Evolutionary conservation across 1,140 invertebrate genomes (phyloP).

Genomic region (Sinonovacula constricta): DNA sequence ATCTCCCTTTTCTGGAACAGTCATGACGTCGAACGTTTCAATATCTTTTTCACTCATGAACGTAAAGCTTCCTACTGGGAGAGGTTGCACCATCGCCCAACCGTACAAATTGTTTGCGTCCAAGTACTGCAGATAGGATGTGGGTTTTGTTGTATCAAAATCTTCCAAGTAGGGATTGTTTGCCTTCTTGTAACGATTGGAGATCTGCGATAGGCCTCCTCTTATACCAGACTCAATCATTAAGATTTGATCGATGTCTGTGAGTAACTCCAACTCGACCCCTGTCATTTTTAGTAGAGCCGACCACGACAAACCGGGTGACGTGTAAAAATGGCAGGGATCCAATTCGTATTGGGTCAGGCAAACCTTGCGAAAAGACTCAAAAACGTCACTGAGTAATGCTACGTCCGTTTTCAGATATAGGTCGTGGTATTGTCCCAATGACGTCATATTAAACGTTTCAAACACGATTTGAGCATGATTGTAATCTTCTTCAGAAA

Average conservation of each 20-base stretch:
- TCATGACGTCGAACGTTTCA: slow-evolving; percentile 69
- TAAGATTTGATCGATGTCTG: slow-evolving; percentile 38
- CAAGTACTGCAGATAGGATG: slow-evolving; percentile 9
- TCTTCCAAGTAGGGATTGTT: slow-evolving; percentile 7
- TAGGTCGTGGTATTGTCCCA: slow-evolving; percentile 49
- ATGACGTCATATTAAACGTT: background rate
- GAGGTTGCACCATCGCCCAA: slow-evolving; percentile 52
- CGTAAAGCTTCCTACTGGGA: slow-evolving; percentile 62
- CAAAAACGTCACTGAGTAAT: slow-evolving; percentile 44
- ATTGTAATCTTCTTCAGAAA: slow-evolving; percentile 41
- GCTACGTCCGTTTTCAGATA: slow-evolving; percentile 54
- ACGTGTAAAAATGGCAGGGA: slow-evolving; percentile 43
- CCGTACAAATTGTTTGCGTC: slow-evolving; percentile 67
- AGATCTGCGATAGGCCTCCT: slow-evolving; percentile 8
- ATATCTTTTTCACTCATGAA: slow-evolving; percentile 73
- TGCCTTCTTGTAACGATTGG: slow-evolving; percentile 23
- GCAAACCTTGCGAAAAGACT: slow-evolving; percentile 32
- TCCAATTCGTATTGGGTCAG: slow-evolving; percentile 36
- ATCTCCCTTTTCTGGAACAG: slow-evolving; percentile 71
- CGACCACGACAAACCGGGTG: slow-evolving; percentile 59
- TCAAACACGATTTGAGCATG: slow-evolving; percentile 44
- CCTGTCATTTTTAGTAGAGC: slow-evolving; percentile 63
- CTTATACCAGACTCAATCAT: slow-evolving; percentile 42
- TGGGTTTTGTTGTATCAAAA: slow-evolving; percentile 14
- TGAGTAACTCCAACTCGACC: slow-evolving; percentile 41